Conservation (phyloP, 2,113 vertebrate genomes). For the Mesocricetus auratus region DNA sequence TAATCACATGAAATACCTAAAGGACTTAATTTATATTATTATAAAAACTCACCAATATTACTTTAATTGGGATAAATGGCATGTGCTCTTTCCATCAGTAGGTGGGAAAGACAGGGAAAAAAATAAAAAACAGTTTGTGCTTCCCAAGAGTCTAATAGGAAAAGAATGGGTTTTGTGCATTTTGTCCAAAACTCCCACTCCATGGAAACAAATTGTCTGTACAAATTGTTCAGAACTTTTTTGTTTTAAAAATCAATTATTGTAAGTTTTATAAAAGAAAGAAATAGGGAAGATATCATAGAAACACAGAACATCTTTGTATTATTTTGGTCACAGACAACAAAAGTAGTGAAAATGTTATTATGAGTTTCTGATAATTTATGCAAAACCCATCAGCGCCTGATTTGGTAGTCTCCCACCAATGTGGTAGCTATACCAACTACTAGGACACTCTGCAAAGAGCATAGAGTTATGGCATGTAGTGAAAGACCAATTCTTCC, state of each 20-base stretch:
- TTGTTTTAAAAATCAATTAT: conserved; percentile 68
- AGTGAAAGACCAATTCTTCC: not conserved
- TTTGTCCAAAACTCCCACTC: conserved; percentile 67
- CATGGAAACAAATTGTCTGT: conserved; percentile 52
- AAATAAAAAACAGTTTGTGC: conserved; percentile 29
- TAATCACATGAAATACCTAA: conserved; percentile 20
- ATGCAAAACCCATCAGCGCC: not conserved
- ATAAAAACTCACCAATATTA: conserved; percentile 44
- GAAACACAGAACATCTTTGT: conserved; percentile 8
- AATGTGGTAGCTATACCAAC: not conserved
- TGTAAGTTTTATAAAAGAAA: conserved; percentile 25
- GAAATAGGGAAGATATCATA: conserved; percentile 14
- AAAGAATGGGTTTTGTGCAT: conserved; percentile 59
- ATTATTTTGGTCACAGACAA: conserved; percentile 32
- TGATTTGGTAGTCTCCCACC: not conserved
- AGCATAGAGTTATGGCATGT: not conserved
- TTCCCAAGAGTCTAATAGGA: conserved; percentile 59
- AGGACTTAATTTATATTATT: conserved; percentile 14
- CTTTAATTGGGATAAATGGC: conserved; percentile 59
- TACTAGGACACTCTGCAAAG: not conserved
- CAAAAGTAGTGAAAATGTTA: conserved; percentile 18
- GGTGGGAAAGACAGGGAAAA: conserved; percentile 22
- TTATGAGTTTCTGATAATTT: not conserved
- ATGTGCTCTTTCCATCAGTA: conserved; percentile 63
- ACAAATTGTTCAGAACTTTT: conserved; percentile 62